Base-by-base conservation (phyloP, 2,113 vertebrate species). In the Isichthys henryi region DNA sequence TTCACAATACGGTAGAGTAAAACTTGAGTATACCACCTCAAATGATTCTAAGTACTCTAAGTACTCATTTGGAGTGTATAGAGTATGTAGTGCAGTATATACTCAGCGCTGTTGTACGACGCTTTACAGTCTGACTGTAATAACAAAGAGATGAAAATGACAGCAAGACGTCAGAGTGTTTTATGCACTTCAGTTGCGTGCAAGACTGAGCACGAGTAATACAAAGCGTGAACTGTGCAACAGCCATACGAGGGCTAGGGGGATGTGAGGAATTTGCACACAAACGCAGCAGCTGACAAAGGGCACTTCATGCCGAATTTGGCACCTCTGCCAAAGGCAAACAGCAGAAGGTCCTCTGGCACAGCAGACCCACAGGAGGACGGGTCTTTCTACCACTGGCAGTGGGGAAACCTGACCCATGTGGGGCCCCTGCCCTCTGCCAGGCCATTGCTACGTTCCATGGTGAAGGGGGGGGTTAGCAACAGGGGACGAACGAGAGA, bases 221-320 rank as follows among this genome's bases (percentile, higher is more conserved):
- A 84, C 82, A 84, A 84, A 46, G 82, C 39, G 45, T 84, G 82
- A 48, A 84, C 82, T 84, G 84, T 49, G 84, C 21, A 52, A n/a
- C 3, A 2, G 50, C 50, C 50, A 7, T 53, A 23, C 39, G 2
- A 45, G 21, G 27, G 48, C 23, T n/a, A 45, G 58, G 66, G 66
- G 70, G 45, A 80, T 31, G 53, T 46, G 87, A 88, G 62, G 62
- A 88, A 88, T 74, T 88, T 49, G 62, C 58, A 45, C 62, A 74
- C 58, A 50, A 88, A 88, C 56, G 23, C 4, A 66, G 9, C 52
- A 88, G 21, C 39, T 39, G 56, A 88, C 87, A 88, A 88, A 88
- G 21, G 15, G 87, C 35, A 10, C 43, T 88, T 74, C 39, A 58
- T 46, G 21, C 53, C 5, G 87, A 88, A 74, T 74, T 74, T 58